Base-by-base conservation (phyloP, 2,888 invertebrate genomes). In the Ditylenchus weischeri region DNA sequence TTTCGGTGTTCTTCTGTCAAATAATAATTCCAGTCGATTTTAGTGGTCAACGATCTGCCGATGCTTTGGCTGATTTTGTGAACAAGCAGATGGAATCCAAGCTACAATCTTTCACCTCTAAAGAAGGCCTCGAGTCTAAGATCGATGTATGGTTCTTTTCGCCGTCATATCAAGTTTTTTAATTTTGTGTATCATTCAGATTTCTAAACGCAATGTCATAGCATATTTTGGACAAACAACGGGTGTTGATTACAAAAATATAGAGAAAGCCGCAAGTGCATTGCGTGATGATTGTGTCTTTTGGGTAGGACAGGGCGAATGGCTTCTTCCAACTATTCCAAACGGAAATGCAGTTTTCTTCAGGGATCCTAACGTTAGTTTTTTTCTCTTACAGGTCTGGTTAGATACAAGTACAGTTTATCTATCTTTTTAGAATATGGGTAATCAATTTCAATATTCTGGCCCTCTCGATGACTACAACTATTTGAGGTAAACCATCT, bases 231-330 rank as follows among this genome's bases (percentile, higher is more conserved):
- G 69, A 77, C 86, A 88, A 35, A 88, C 90, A 73, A 90, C 91
- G 80, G 89, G 90, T 78, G 88, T 89, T 0, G 90, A 91, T 80
- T 93, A 91, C 84, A 87, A 89, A 75, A 88, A 88, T 62, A 90
- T 92, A 83, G 69, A 73, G 62, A 69, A 78, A 71, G 62, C 72
- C 5, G 76, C 95, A 0, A 89, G 89, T 8, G 90, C 90, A 81
- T 87, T 95, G 11, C 90, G 95, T 83, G 93, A 98, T 82, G 96
- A 98, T 82, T 99, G 98, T 83, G 88, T 90, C 72, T 98, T 98
- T 83, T 90, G 91, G 84, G 90, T 89, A 79, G 93, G 92, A 0
- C 90, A 93, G 85, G 95, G 93, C 49, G 76, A 74, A 18, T 77
- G 77, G 77, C 43, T 65, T 23, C 8, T 23, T 2, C n/a, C 54